These are phyloP conservation scores for Tauraco hartlaubi DNA, from an alignment of 2,797 vertebrate genomes.

Conservation along the genomic window DNA sequence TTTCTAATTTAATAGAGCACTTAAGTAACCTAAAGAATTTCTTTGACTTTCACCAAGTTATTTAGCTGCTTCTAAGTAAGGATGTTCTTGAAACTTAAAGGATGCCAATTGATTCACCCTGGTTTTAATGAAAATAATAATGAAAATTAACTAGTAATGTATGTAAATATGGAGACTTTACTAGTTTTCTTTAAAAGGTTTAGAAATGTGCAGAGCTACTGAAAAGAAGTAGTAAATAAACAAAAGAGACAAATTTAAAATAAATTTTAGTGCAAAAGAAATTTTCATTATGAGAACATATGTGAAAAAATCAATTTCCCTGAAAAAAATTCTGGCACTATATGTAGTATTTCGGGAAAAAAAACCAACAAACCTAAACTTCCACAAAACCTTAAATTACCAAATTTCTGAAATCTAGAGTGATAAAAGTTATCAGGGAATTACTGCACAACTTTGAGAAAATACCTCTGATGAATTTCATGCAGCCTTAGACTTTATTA, in stretches of 20 bases:
- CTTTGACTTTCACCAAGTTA: background rate
- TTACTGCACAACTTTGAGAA: background rate
- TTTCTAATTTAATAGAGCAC: background rate
- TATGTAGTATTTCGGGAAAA: background rate
- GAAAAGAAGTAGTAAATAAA: background rate
- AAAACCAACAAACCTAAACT: background rate
- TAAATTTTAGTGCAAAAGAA: background rate
- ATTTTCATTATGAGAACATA: background rate
- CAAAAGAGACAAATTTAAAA: background rate
- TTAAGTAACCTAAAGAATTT: background rate
- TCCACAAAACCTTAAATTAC: conserved; percentile 1
- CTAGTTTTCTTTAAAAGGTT: background rate
- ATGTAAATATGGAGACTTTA: background rate
- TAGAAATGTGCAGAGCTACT: background rate
- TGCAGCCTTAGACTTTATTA: background rate
- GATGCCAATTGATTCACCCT: background rate
- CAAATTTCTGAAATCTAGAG: background rate
- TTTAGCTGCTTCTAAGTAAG: background rate
- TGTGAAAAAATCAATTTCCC: background rate
- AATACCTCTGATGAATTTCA: background rate
- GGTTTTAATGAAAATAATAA: background rate
- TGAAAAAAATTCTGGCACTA: background rate
- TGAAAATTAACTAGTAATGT: background rate
- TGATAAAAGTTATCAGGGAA: conserved; percentile 11
- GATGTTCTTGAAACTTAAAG: background rate